phyloP scores from a whole-genome alignment of 2,888 invertebrate species.

The Pediacus dermestoides region DNA sequence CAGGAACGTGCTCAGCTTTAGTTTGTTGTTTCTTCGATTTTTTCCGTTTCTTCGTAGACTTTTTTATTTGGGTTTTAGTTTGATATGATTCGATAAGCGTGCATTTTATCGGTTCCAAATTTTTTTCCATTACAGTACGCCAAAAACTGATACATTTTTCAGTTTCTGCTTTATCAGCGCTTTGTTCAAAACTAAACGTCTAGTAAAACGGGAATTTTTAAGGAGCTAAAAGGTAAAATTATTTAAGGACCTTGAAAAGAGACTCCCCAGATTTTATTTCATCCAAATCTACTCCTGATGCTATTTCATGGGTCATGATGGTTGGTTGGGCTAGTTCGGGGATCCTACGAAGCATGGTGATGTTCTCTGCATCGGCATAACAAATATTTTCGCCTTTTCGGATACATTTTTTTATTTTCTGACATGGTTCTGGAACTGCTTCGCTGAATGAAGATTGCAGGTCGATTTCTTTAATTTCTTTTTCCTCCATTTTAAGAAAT shows the following conservation, averaged over 20 bases:
- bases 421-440: not conserved
- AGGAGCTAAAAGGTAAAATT: too few species aligned
- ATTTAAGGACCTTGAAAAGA: conserved; percentile 27
- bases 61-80: conserved; percentile 12
- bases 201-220: too few species aligned
- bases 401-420: conserved; percentile 14
- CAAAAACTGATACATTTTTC: conserved; percentile 38
- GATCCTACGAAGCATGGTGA: conserved; percentile 23
- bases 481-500: too few species aligned
- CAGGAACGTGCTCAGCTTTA: conserved; percentile 3
- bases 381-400: conserved; percentile 31
- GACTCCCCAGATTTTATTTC: conserved; percentile 34
- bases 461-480: too few species aligned
- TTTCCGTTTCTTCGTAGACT: conserved; percentile 9
- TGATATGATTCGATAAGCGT: conserved; percentile 30
- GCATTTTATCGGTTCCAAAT: conserved; percentile 36
- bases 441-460: too few species aligned
- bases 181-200: conserved; percentile 33
- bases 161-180: conserved; percentile 29
- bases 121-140: conserved; percentile 34
- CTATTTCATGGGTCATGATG: not conserved
- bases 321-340: conserved; percentile 7
- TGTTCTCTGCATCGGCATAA: conserved; percentile 26
- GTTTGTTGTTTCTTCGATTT: conserved; percentile 2
- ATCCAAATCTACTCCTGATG: conserved; percentile 15